Conservation (phyloP, 2,797 vertebrate species). For the Austrolebias charrua region DNA sequence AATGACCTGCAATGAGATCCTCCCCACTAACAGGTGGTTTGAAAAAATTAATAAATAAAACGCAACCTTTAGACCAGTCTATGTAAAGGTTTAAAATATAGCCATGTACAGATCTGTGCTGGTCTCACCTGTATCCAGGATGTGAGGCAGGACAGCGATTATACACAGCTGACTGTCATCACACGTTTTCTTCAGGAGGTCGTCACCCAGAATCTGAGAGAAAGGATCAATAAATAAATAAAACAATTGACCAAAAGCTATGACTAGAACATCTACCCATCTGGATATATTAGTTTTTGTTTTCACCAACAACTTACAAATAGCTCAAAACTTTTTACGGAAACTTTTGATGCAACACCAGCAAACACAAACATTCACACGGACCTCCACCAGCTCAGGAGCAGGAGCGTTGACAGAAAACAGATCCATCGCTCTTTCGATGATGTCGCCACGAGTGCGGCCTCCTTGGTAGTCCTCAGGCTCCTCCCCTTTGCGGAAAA, state of each 20-base stretch:
- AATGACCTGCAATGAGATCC: too few relatives aligned
- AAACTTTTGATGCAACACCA: background rate
- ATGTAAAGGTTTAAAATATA: too few relatives aligned
- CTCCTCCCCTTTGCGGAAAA: conserved; percentile 95
- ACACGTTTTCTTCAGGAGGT: conserved; percentile 87
- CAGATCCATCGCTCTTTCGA: conserved; percentile 87
- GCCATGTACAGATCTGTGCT: background rate
- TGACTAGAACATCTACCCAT: background rate
- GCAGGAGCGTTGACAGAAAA: conserved; percentile 90
- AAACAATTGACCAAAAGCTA: background rate
- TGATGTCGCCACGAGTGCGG: conserved; percentile 85
- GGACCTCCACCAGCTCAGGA: conserved; percentile 90
- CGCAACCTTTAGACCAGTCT: too few relatives aligned
- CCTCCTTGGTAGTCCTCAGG: conserved; percentile 93
- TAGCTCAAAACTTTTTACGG: too few relatives aligned
- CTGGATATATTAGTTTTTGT: background rate
- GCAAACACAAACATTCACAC: background rate
- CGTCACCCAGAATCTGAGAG: conserved; percentile 85
- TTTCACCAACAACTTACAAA: background rate
- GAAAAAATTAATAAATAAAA: too few relatives aligned
- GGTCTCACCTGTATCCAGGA: conserved; percentile 91
- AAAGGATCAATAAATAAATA: background rate
- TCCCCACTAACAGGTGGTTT: too few relatives aligned
- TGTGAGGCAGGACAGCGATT: conserved; percentile 91
- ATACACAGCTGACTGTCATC: conserved; percentile 94